Base-by-base conservation (phyloP, 2,797 vertebrate genomes). In the Neosilurus mollespiculum region DNA sequence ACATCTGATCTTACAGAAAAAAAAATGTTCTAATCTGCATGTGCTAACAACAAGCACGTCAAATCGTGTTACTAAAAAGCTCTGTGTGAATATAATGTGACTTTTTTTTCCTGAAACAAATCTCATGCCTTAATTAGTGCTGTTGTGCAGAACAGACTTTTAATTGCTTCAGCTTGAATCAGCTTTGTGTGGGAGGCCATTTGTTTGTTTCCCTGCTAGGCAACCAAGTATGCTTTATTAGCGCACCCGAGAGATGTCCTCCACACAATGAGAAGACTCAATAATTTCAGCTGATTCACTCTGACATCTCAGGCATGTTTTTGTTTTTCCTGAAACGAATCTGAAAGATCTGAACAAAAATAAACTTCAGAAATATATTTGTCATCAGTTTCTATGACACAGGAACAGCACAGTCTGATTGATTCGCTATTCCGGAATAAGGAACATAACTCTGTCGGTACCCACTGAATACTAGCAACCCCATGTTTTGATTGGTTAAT, bases 161-260 rank as follows among this genome's bases (percentile, higher is more conserved):
- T 78, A 78, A 78, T 78, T 78, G 59, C 59, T 51, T 51, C 76
- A 3, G 76, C 22, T 64, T 49, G 59, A 51, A 78, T 51, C 37
- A 16, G 59, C 37, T 51, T 78, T 1, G 59, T 37, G 37, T 62
- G 59, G 76, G 37, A 64, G 37, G 59, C 34, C 14, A 37, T 18
- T 26, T 78, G 59, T 64, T 78, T 78, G 43, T 64, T 78, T 49
- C 18, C 59, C 54, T 64, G 76, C 76, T 78, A 78, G 16, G 76
- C 76, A 78, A 78, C 76, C 22, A 10, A 64, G 76, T 64, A 24
- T 43, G 58, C 59, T 26, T 78, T 64, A 65, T 65, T 51, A 78
- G 76, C 10, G 10, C 37, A 64, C 76, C 56, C 9, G 18, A 64
- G 34, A 18, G 6, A 51, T 78, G 34, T 58, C 76, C 24, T 78